phyloP scores from a whole-genome alignment of 2,113 vertebrate species.

The Gadus chalcogrammus region DNA sequence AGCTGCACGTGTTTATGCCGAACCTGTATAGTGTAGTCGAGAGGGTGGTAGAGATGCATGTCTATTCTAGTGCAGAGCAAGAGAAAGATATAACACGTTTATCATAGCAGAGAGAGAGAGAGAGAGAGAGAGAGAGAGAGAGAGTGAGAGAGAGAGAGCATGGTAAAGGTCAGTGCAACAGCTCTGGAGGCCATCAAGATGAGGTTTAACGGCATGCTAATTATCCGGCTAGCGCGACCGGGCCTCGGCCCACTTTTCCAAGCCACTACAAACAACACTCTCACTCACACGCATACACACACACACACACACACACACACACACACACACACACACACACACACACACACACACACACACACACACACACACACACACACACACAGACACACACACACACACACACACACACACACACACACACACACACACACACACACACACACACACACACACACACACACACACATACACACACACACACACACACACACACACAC shows the following conservation, averaged over 20 bases:
- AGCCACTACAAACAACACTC: too few relatives aligned
- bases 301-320: too few relatives aligned
- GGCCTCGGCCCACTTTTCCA: conserved; percentile 4
- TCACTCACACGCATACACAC: too few relatives aligned
- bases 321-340: too few relatives aligned
- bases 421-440: too few relatives aligned
- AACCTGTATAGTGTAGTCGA: conserved; percentile 12
- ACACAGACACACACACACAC: too few relatives aligned
- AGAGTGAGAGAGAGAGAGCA: conserved; percentile 45
- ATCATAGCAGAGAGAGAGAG: conserved; percentile 32
- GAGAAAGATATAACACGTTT: conserved; percentile 42
- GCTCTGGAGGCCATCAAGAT: conserved; percentile 42
- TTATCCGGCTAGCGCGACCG: conserved; percentile 28
- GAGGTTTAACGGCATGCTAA: conserved; percentile 54
- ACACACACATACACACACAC: too few relatives aligned
- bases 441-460: too few relatives aligned
- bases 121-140: conserved; percentile 31
- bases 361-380: too few relatives aligned
- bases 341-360: too few relatives aligned
- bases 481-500: too few relatives aligned
- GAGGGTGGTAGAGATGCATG: background rate
- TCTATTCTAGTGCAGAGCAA: background rate
- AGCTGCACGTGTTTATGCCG: conserved; percentile 34
- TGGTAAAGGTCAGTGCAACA: conserved; percentile 61
- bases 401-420: too few relatives aligned